Evolutionary conservation across 2,797 vertebrate genomes (phyloP), one percentile per base, ranked within the genome.

Genomic region (Typhlichthys subterraneus): DNA sequence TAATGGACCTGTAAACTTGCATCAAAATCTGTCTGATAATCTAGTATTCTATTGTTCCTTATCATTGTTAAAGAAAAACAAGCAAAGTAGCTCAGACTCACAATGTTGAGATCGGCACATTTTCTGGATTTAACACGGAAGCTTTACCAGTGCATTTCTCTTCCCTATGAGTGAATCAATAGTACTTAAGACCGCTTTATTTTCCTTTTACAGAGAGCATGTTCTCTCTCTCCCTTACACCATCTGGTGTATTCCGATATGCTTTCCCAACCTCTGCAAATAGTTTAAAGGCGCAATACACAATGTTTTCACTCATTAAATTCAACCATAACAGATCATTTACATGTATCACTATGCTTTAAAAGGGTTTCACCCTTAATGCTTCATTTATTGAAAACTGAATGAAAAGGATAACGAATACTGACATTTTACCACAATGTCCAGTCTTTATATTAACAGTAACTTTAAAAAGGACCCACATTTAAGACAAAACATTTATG

Each of bases 171-270:
- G 52, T 12, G 50, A 81, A 91, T 90, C 88, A 73, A 90, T 89
- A 89, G 31, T 85, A 88, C 89, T 90, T 74, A 71, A 57, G 65
- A 67, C 70, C 73, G 76, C 47, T 77, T 72, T 54, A 64, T 67
- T 67, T n/a, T 59, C 51, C n/a, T 71, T 53, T 59, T 66, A 45
- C 73, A 62, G 29, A 70, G 53, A 65, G 66, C 51, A 46, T 64
- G 48, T 63, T 31, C 49, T 14, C 38, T 38, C 47, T 48, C 23
- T 48, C 10, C 7, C 13, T 65, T 4, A 0, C 51, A 13, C 60
- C 49, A 57, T 42, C 12, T 31, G 9, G 17, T 62, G 5, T 5
- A 4, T 11, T 62, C 19, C 15, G 52, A 13, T 19, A 19, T 42
- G 12, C 55, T 17, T 19, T 19, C 3, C 15, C 33, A 3, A 10